phyloP scores from a whole-genome alignment of 2,113 vertebrate species.

The Jaculus jaculus region DNA sequence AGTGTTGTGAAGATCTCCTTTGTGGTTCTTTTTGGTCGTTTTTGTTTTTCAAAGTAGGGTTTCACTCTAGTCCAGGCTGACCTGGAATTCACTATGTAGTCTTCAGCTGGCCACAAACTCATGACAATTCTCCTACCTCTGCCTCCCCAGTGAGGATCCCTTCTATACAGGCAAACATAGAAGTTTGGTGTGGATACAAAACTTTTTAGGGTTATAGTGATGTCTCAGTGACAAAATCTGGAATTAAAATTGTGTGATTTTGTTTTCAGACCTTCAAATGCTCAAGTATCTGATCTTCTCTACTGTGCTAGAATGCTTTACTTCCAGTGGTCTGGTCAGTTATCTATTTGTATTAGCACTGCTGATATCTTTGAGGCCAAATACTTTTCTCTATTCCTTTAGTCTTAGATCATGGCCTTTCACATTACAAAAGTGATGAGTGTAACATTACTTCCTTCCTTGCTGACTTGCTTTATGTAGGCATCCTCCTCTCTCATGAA shows the following conservation, averaged over 20 bases:
- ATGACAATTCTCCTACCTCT: too few relatives aligned
- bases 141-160: too few relatives aligned
- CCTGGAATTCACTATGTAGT: too few relatives aligned
- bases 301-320: neutral
- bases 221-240: neutral
- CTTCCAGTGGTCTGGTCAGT: neutral
- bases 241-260: neutral
- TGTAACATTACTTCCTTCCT: neutral
- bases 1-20: neutral
- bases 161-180: neutral
- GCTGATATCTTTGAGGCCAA: neutral
- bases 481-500: too few relatives aligned
- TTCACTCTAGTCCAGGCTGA: too few relatives aligned
- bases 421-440: neutral
- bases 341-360: neutral
- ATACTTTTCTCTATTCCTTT: neutral
- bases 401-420: neutral
- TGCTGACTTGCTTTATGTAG: too few relatives aligned
- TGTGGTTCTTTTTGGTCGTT: too few relatives aligned
- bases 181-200: neutral
- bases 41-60: too few relatives aligned
- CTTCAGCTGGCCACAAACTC: too few relatives aligned
- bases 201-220: neutral
- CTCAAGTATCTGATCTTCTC: neutral
- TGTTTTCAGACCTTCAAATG: neutral